Conservation (phyloP, 2,113 vertebrate genomes). For the Bubo bubo region DNA sequence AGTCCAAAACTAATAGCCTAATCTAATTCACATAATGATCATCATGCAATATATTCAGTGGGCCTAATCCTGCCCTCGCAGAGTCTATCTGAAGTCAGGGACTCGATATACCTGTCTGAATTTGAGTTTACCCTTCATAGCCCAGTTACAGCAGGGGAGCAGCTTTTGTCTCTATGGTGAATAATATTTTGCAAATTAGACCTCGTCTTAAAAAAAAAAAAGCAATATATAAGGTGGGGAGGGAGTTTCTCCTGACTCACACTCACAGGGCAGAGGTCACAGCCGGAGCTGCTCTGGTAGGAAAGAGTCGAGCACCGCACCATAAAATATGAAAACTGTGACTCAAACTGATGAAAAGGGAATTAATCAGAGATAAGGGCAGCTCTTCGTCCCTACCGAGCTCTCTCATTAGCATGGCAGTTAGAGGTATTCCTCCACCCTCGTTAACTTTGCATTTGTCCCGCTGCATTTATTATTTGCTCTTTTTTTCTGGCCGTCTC, state of each 20-base stretch:
- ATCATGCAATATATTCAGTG: not conserved
- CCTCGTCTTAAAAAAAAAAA: not conserved
- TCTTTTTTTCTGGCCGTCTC: not conserved
- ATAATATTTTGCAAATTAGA: conserved; percentile 44
- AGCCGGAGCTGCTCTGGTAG: not conserved
- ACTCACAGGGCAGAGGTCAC: not conserved
- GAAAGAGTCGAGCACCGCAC: not conserved
- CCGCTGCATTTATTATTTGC: not conserved
- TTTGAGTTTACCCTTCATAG: not conserved
- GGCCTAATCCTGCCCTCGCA: not conserved
- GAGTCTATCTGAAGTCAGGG: not conserved
- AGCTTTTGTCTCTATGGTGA: conserved; percentile 14
- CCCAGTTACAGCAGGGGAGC: not conserved
- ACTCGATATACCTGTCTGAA: not conserved
- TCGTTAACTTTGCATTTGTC: not conserved
- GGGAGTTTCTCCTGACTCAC: conserved; percentile 28
- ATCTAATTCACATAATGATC: conserved; percentile 42
- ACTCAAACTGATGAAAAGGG: conserved; percentile 5
- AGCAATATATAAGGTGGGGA: not conserved
- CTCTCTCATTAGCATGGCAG: fast-evolving
- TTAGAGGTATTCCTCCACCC: not conserved
- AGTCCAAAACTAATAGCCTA: conserved; percentile 49
- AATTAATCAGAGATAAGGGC: not conserved
- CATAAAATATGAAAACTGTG: not conserved
- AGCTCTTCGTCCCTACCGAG: not conserved